Base-by-base conservation (phyloP, 37 sponge, comb jelly and placozoan species). In the Sycon ciliatum region DNA sequence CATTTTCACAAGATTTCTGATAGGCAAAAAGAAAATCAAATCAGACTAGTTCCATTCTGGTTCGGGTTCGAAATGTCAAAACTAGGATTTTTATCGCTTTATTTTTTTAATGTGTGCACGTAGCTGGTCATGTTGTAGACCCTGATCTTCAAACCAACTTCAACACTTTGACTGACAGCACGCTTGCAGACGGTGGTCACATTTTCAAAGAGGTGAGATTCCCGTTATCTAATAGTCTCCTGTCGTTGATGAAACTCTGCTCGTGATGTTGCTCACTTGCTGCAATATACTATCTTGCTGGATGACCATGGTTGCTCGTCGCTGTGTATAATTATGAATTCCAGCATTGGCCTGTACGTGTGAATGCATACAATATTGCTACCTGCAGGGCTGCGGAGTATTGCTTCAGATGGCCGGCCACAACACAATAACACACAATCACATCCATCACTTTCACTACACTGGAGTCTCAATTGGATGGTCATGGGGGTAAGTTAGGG, bases 391-490 rank as follows among this genome's bases (percentile, higher is more conserved):
- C 27, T 60, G 63, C 26, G 63, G 63, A 7, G 16, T 60, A 22
- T 24, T 60, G 63, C 63, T 60, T 30, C 63, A 60, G 32, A 24
- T 22, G 63, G 7, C 63, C 26, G 63, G 24, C 24, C 7, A 23
- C 9, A 60, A 60, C 16, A 18, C 26, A 9, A 7, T 60, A 9
- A 60, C 24, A 11, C 63, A 60, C 26, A 60, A 60, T 60, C 63
- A 22, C 63, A 60, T 60, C 26, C 63, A 60, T 28, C 22, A 60
- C 16, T 60, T 60, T 24, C 7, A 60, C 63, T 60, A 60, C 63
- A 60, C 63, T 9, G 63, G 63, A 24, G 16, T 60, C 27, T 60
- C 63, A 30, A 60, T 60, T 60, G 63, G 63, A 11, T 60, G 63
- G 63, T 22, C 63, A 60, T 60, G 63, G 63, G 63, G 63, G 63